These are phyloP conservation scores for Danio jaintianensis DNA, from an alignment of 2,797 vertebrate species.

Conservation along the genomic window DNA sequence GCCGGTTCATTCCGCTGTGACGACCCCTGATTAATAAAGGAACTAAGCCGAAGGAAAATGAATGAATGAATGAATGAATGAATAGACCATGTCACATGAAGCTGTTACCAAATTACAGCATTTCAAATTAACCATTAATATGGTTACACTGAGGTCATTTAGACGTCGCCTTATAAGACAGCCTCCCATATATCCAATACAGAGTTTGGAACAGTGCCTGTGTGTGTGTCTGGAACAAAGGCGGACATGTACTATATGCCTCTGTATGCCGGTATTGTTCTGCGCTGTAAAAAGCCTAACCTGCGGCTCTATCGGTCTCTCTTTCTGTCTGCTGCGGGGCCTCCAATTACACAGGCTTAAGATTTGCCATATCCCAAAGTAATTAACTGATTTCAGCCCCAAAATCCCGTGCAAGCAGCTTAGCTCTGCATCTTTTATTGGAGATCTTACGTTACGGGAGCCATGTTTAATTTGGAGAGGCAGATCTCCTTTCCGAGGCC, in stretches of 20 bases:
- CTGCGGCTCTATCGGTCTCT: background rate
- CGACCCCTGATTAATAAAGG: too few species aligned
- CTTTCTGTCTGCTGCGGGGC: constrained; percentile 35
- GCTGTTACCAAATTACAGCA: background rate
- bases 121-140: background rate
- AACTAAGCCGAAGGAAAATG: too few species aligned
- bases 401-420: constrained; percentile 47
- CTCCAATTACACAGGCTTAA: constrained; percentile 56
- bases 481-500: constrained; percentile 48
- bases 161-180: background rate
- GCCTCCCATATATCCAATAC: background rate
- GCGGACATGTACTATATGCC: constrained; percentile 12
- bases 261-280: constrained; percentile 29
- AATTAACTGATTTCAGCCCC: constrained; percentile 48
- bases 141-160: background rate
- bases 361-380: constrained; percentile 34
- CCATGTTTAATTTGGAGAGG: constrained; percentile 51
- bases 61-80: too few species aligned
- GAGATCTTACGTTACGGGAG: constrained; percentile 48
- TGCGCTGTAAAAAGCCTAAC: constrained; percentile 29
- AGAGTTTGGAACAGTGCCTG: background rate
- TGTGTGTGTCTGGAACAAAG: constrained; percentile 33
- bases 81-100: too few species aligned
- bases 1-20: too few species aligned
- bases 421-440: constrained; percentile 50